Percentiles rank a stretch among this genome's conserved stretches.
Evolutionary conservation across 2,888 invertebrate genomes (phyloP).

Genomic region (Caenorhabditis panamensis): DNA sequence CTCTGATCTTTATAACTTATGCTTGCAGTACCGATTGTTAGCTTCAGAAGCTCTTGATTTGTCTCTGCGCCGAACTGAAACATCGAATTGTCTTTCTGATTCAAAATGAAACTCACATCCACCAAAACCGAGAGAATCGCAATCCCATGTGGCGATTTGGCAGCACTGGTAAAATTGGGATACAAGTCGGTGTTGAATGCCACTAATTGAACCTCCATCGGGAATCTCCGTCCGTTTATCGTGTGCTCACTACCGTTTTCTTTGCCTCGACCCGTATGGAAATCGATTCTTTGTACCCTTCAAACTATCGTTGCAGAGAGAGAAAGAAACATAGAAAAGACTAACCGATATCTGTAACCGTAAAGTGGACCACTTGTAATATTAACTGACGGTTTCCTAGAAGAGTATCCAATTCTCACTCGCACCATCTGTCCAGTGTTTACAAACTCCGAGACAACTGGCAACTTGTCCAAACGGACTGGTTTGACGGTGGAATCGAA

Average conservation of each 20-base stretch:
- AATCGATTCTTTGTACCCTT: conserved; percentile 73
- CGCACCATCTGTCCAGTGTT: conserved; percentile 77
- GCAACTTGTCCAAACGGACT: conserved; percentile 94
- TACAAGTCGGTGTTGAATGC: conserved; percentile 98
- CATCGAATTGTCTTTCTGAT: not conserved
- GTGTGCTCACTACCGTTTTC: conserved; percentile 94
- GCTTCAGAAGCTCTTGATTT: conserved; percentile 71
- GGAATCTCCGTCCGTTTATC: conserved; percentile 94
- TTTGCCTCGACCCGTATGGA: conserved; percentile 92
- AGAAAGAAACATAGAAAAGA: not conserved
- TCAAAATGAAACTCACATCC: conserved; percentile 86
- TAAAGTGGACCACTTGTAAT: conserved; percentile 72
- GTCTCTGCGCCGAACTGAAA: conserved; percentile 71
- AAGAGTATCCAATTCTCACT: conserved; percentile 70
- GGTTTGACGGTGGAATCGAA: conserved; percentile 95
- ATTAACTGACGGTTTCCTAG: conserved; percentile 86
- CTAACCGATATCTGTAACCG: conserved; percentile 69
- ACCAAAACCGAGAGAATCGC: conserved; percentile 93
- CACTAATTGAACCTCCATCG: conserved; percentile 98
- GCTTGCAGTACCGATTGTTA: conserved; percentile 70
- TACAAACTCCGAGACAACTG: conserved; percentile 83
- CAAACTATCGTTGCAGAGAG: not conserved
- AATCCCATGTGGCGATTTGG: conserved; percentile 94
- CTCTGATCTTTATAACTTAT: conserved; percentile 65
- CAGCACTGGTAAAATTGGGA: conserved; percentile 94